Percentiles rank a stretch among this genome's conserved stretches.
Conservation (phyloP, 2,797 vertebrate species). For the Acestrorhynchus altus region DNA sequence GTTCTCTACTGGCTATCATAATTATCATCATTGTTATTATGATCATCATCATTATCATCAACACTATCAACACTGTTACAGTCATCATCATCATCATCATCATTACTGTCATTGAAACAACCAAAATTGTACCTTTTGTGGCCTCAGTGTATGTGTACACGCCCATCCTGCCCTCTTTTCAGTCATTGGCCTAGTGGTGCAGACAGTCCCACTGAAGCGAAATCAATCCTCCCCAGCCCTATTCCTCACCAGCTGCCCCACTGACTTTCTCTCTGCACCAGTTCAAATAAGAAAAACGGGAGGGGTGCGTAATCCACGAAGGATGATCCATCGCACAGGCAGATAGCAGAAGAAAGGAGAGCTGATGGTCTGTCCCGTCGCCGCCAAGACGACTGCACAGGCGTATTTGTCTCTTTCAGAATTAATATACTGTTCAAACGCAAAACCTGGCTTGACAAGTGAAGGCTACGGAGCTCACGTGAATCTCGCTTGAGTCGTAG, state of each 20-base stretch:
- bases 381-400: slow-evolving; percentile 25
- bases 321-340: slow-evolving; percentile 35
- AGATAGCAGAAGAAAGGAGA: slow-evolving; percentile 41
- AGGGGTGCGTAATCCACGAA: slow-evolving; percentile 25
- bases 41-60: neutral
- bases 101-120: slow-evolving; percentile 24
- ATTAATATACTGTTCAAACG: slow-evolving; percentile 50
- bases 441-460: slow-evolving; percentile 45
- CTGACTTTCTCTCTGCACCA: slow-evolving; percentile 24
- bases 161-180: neutral
- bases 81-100: slow-evolving; percentile 19
- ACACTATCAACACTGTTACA: neutral
- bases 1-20: slow-evolving; percentile 13
- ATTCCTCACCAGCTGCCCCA: neutral
- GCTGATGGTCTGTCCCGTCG: slow-evolving; percentile 35
- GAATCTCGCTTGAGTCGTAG: slow-evolving; percentile 14
- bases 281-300: slow-evolving; percentile 24
- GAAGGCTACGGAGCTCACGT: slow-evolving; percentile 30
- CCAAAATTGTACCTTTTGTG: neutral
- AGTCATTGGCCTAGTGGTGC: slow-evolving; percentile 32
- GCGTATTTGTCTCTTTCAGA: slow-evolving; percentile 57
- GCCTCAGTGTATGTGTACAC: neutral
- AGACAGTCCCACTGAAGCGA: slow-evolving; percentile 3
- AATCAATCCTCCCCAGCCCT: slow-evolving; percentile 19
- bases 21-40: slow-evolving; percentile 29